Conservation (phyloP, 2,888 invertebrate genomes). For the Thumatha senex region DNA sequence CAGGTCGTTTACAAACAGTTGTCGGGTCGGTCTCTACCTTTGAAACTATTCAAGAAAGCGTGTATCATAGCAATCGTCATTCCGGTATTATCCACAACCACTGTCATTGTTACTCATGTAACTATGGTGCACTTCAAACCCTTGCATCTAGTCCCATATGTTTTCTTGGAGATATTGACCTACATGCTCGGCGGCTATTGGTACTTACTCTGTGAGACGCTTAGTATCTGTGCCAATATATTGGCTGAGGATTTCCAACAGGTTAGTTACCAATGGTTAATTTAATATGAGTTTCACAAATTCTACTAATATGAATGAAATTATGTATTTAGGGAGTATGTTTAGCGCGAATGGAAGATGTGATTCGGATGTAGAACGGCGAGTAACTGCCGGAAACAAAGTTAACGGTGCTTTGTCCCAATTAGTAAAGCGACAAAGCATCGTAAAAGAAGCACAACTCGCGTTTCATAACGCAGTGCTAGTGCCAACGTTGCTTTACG, state of each 20-base stretch:
- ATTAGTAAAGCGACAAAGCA: too few species aligned
- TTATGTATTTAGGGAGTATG: too few species aligned
- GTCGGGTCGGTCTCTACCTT: conserved; percentile 80
- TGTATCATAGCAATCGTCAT: conserved; percentile 82
- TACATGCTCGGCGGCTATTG: conserved; percentile 88
- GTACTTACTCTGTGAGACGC: conserved; percentile 86
- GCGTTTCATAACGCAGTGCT: too few species aligned
- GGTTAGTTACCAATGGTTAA: conserved; percentile 46
- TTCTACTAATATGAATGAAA: not conserved
- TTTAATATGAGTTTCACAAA: not conserved
- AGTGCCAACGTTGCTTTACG: too few species aligned
- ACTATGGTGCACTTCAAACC: conserved; percentile 88
- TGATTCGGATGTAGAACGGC: too few species aligned
- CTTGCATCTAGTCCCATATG: conserved; percentile 86
- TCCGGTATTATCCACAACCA: conserved; percentile 84
- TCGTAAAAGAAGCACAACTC: too few species aligned
- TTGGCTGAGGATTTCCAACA: conserved; percentile 88
- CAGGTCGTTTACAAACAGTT: conserved; percentile 85
- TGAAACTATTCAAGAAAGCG: conserved; percentile 84
- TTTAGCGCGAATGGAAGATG: too few species aligned
- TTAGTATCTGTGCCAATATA: conserved; percentile 85
- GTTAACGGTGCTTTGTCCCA: too few species aligned
- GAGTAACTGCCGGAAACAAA: too few species aligned
- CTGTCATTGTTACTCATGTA: conserved; percentile 86
- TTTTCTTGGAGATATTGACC: conserved; percentile 87